phyloP scores from a whole-genome alignment of 2,797 vertebrate genomes.

The Sphenopsis melanotis region DNA sequence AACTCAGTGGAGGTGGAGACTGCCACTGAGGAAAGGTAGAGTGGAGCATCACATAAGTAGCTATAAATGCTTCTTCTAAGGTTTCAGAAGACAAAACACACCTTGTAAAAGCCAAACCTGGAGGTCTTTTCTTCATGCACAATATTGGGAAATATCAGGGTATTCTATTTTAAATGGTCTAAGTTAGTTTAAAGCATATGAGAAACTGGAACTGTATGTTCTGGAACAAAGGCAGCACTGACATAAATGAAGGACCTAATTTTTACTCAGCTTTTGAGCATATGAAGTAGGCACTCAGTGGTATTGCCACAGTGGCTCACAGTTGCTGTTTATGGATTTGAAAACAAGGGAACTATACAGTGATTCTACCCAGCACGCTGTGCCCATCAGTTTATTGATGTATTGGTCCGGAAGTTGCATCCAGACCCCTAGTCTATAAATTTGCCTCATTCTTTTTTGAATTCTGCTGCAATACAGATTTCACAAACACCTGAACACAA shows the following conservation, averaged over 20 bases:
- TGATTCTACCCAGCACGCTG: neutral
- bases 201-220: neutral
- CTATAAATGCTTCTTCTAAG: neutral
- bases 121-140: neutral
- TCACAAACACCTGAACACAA: neutral
- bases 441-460: neutral
- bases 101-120: neutral
- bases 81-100: neutral
- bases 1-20: neutral
- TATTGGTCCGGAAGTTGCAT: neutral
- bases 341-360: neutral
- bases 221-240: neutral
- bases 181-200: neutral
- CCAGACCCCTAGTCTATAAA: neutral
- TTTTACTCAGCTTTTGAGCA: neutral
- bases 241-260: neutral
- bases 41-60: neutral
- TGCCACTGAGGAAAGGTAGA: neutral
- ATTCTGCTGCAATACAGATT: neutral
- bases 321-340: neutral
- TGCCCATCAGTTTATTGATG: fast-evolving
- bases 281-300: neutral
- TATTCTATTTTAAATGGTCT: neutral
- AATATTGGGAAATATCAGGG: neutral
- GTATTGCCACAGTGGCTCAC: neutral